Evolutionary conservation across 1,140 invertebrate genomes (phyloP).

Genomic region (Microplitis mediator): DNA sequence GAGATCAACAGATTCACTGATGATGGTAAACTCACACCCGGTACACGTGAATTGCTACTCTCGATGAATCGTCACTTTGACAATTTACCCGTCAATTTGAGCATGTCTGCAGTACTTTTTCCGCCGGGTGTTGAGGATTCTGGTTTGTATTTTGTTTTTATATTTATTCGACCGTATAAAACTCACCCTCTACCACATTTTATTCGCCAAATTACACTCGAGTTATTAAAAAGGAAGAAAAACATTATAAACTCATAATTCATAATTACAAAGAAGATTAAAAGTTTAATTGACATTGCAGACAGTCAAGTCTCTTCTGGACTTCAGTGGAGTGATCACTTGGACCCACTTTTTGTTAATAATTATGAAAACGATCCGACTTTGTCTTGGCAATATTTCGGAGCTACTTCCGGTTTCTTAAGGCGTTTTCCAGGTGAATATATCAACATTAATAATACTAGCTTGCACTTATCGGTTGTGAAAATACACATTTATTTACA

Average conservation of each 20-base stretch:
- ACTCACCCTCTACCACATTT: constrained; percentile 17
- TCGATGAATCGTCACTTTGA: constrained; percentile 79
- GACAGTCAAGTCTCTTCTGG: constrained; percentile 82
- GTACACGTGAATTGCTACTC: constrained; percentile 71
- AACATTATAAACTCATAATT: neutral
- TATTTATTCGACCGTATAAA: neutral
- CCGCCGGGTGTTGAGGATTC: constrained; percentile 83
- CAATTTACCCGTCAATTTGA: constrained; percentile 83
- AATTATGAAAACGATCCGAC: constrained; percentile 91
- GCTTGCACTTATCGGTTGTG: too few relatives aligned
- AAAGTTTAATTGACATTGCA: constrained; percentile 47
- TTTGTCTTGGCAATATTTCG: constrained; percentile 96
- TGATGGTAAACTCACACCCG: constrained; percentile 71
- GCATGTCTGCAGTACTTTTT: constrained; percentile 85
- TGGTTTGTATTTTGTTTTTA: constrained; percentile 62
- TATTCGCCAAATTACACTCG: neutral
- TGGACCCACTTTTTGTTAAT: constrained; percentile 89
- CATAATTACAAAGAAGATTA: neutral
- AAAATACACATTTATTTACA: constrained; percentile 39
- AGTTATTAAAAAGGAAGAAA: neutral
- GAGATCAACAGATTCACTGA: constrained; percentile 74
- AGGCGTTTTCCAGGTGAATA: constrained; percentile 86
- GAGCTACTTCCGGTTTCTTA: constrained; percentile 89
- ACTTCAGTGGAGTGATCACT: constrained; percentile 89
- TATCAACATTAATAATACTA: neutral